phyloP scores from a whole-genome alignment of 2,888 invertebrate genomes.

The Habrosyne pyritoides region DNA sequence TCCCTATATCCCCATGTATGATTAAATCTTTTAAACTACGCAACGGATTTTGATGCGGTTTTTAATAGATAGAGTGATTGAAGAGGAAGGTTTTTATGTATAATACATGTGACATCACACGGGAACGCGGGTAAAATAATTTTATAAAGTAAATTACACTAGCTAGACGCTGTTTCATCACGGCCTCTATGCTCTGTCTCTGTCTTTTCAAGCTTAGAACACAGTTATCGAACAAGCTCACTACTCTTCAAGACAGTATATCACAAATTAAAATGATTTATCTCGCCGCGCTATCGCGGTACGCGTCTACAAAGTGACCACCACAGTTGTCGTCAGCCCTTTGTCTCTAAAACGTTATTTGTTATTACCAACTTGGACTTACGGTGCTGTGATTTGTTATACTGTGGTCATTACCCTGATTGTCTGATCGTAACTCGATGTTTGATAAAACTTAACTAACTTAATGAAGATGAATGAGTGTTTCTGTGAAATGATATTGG shows the following conservation, averaged over 20 bases:
- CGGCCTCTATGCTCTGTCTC: too few species aligned
- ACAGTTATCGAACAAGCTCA: background rate
- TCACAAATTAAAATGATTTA: conserved; percentile 37
- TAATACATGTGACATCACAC: too few species aligned
- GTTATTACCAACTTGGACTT: conserved; percentile 19
- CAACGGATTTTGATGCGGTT: too few species aligned
- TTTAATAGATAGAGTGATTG: too few species aligned
- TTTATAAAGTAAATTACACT: too few species aligned
- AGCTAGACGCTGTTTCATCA: too few species aligned
- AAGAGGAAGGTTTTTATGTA: too few species aligned
- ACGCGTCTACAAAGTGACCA: conserved; percentile 45
- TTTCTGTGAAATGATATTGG: too few species aligned
- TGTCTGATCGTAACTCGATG: background rate
- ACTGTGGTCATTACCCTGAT: conserved; percentile 1
- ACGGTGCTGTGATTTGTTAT: background rate
- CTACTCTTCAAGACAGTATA: conserved; percentile 11
- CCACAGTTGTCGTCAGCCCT: conserved; percentile 19
- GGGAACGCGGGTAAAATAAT: too few species aligned
- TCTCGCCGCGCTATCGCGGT: conserved; percentile 35
- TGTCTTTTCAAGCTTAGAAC: too few species aligned
- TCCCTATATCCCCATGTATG: too few species aligned
- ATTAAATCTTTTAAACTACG: too few species aligned
- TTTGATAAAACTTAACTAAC: background rate
- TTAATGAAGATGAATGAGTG: background rate
- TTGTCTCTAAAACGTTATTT: conserved; percentile 21